Percentiles rank a stretch among this genome's conserved stretches.
Conservation (phyloP, 2,888 invertebrate genomes). For the Myopa testacea region DNA sequence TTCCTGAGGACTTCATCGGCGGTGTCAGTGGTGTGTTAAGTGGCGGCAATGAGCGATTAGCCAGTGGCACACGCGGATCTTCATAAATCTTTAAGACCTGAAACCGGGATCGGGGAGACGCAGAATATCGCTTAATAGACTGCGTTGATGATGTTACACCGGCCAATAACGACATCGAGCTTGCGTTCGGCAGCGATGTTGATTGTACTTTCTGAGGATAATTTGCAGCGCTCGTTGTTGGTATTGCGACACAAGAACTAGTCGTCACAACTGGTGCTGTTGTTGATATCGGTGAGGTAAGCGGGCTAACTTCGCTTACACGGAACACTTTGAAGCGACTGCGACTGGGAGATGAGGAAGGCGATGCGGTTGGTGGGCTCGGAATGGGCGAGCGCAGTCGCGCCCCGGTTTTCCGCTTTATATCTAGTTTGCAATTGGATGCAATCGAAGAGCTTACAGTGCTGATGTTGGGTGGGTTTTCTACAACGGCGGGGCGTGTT, state of each 20-base stretch:
- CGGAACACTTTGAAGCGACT: slow-evolving; percentile 68
- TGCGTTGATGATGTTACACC: slow-evolving; percentile 63
- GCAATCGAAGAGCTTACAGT: slow-evolving; percentile 55
- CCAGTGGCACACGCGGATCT: slow-evolving; percentile 60
- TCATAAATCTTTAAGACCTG: slow-evolving; percentile 65
- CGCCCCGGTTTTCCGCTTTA: slow-evolving; percentile 66
- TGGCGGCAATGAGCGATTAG: slow-evolving; percentile 56
- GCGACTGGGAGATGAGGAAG: slow-evolving; percentile 78
- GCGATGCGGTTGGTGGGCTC: slow-evolving; percentile 74
- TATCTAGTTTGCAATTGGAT: slow-evolving; percentile 61
- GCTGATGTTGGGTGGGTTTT: slow-evolving; percentile 55
- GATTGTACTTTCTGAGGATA: slow-evolving; percentile 40
- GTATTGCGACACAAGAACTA: slow-evolving; percentile 56
- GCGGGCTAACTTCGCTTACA: slow-evolving; percentile 63
- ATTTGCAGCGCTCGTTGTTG: slow-evolving; percentile 49
- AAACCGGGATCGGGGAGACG: slow-evolving; percentile 66
- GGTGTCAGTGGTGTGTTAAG: slow-evolving; percentile 62
- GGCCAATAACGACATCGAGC: slow-evolving; percentile 62
- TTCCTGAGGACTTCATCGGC: slow-evolving; percentile 50
- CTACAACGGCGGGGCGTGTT: slow-evolving; percentile 66
- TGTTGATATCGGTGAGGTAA: slow-evolving; percentile 60
- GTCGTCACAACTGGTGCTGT: slow-evolving; percentile 40
- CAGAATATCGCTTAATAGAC: slow-evolving; percentile 61
- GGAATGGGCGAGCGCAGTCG: slow-evolving; percentile 78
- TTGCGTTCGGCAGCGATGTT: slow-evolving; percentile 58